Base-by-base conservation (phyloP, 2,888 invertebrate genomes). In the Xestobium rufovillosum region DNA sequence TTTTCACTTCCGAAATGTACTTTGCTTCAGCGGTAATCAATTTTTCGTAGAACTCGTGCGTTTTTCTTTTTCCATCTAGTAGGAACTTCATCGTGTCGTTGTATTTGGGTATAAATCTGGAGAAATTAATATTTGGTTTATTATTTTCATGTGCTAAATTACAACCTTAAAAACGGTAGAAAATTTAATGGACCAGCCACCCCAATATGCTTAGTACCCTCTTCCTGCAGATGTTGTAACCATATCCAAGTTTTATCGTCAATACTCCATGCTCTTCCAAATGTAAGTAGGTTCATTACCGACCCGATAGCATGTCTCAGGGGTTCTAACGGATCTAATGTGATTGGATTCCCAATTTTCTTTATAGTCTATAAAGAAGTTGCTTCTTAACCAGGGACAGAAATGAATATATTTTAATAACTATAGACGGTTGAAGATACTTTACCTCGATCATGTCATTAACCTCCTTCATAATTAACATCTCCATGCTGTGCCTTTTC, bases 151-250 rank as follows among this genome's bases (percentile, higher is more conserved):
- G 8, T 17, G 11, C 26, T 10, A 14, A 49, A 51, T 50, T 56
- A 84, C n/a, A n/a, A n/a, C 80, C 85, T 77, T 27, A 89, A 63
- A 56, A 83, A 78, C 9, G 91, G 88, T 44, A 91, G 67, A 63
- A 90, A 91, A 62, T 91, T 91, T 2, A 89, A 71, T 8, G 82
- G 76, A 2, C 84, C 88, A 1, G 88, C 81, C 2, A 91, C 76
- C 0, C 88, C 87, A 57, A 91, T 82, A 51, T 80, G 74, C 56
- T 85, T 82, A 31, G 83, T 78, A 1, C 90, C 89, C 60, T 87
- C 84, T 57, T 88, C 87, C 61, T 89, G 86, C 33, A 86, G 68
- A 49, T 78, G 67, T 52, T 83, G 76, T 37, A 89, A 66, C 76
- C 84, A 84, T 37, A 67, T 68, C 87, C 90, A 91, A 3, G 77